These are phyloP conservation scores for Cephalopterus ornatus DNA, from an alignment of 2,113 vertebrate species.

Conservation along the genomic window DNA sequence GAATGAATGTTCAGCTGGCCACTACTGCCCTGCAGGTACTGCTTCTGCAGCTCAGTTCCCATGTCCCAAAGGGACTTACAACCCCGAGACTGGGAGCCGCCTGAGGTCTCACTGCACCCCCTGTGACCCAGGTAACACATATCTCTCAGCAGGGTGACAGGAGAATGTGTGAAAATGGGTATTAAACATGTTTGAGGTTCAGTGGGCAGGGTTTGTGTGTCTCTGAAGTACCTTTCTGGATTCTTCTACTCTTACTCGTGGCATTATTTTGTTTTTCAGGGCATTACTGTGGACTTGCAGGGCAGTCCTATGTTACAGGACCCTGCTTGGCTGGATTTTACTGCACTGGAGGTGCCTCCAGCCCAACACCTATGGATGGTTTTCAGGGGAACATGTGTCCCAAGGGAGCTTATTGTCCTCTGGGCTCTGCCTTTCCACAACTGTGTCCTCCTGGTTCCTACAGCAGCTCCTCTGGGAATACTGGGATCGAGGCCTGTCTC, in stretches of 20 bases:
- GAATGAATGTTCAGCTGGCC: conserved; percentile 78
- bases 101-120: conserved; percentile 75
- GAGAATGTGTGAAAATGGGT: neutral
- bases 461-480: conserved; percentile 76
- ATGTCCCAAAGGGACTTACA: conserved; percentile 85
- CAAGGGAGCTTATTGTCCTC: conserved; percentile 79
- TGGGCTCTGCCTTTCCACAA: conserved; percentile 72
- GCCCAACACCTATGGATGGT: conserved; percentile 70
- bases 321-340: conserved; percentile 78
- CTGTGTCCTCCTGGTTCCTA: conserved; percentile 79
- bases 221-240: neutral
- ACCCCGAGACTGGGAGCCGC: conserved; percentile 68
- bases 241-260: neutral
- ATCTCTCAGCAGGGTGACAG: neutral
- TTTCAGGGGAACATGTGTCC: conserved; percentile 77
- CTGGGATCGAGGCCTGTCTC: conserved; percentile 72
- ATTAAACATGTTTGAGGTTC: neutral
- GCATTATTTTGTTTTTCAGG: conserved; percentile 54
- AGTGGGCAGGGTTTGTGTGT: no score
- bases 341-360: conserved; percentile 72
- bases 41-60: conserved; percentile 80
- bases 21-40: conserved; percentile 84
- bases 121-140: conserved; percentile 83
- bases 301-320: conserved; percentile 71
- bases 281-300: conserved; percentile 73